phyloP scores from a whole-genome alignment of 2,113 vertebrate species.

The Rutilus rutilus region DNA sequence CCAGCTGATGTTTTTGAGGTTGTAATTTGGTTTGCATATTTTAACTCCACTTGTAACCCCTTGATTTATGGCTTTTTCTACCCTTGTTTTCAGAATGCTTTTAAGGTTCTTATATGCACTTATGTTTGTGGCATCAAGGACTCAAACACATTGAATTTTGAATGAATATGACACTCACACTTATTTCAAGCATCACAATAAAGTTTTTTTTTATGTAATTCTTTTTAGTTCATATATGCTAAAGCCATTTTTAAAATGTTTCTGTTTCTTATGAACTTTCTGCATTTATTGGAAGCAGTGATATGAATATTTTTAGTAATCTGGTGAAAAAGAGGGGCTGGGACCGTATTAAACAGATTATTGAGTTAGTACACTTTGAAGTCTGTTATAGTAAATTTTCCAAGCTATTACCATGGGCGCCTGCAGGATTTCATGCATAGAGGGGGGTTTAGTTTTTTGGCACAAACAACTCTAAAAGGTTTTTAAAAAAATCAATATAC shows the following conservation, averaged over 20 bases:
- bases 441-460: too few species aligned
- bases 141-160: neutral
- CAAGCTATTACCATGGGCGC: too few species aligned
- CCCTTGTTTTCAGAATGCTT: constrained; percentile 53
- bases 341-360: too few species aligned
- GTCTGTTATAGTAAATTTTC: too few species aligned
- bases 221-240: neutral
- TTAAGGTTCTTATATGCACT: constrained; percentile 43
- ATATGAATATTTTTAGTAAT: too few species aligned
- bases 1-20: constrained; percentile 45
- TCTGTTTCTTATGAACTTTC: neutral
- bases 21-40: constrained; percentile 52
- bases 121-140: neutral
- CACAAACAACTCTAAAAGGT: too few species aligned
- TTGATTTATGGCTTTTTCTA: constrained; percentile 56
- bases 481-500: too few species aligned
- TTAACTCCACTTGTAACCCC: constrained; percentile 53
- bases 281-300: too few species aligned
- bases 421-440: too few species aligned
- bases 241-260: neutral
- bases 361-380: too few species aligned
- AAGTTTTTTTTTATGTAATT: neutral
- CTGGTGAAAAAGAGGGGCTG: too few species aligned
- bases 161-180: neutral
- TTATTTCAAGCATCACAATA: neutral